Evolutionary conservation across 1,140 invertebrate species (phyloP), one percentile per base, ranked within the genome.

Genomic region (Heliconius himera): DNA sequence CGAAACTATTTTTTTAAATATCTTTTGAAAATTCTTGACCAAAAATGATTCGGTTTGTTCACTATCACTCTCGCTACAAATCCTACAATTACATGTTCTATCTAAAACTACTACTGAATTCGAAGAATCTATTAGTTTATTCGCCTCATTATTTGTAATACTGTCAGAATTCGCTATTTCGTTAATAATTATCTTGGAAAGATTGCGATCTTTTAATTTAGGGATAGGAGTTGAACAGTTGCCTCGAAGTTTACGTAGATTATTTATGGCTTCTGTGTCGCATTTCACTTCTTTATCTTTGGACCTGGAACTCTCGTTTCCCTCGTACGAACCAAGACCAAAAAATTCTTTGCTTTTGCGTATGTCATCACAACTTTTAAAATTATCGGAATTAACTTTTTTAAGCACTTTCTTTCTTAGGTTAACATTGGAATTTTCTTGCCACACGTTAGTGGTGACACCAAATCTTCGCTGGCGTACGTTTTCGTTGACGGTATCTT

Each of bases 51-150:
- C 86, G 5, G 70, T 82, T 74, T 84, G 81, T 72, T 85, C 82
- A 9, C 74, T 83, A 18, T 84, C 84, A 29, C 84, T 86, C 13
- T 89, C 88, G 22, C 81, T 89, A 93, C 92, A 93, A 84, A 93
- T 92, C 76, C 85, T 86, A 90, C 93, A 94, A 79, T 90, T 86
- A 89, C 93, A 93, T 83, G 84, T 87, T 81, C 84, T 91, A 86
- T 84, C 87, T 87, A 87, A 74, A 75, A 87, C 89, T 88, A 87
- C 89, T 88, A 91, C 83, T 85, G 83, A 82, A 88, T 87, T 89
- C 81, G 91, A 89, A 89, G 85, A 83, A 81, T 82, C 80, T 78
- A 83, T 78, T 83, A 74, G 71, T 56, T 70, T 38, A 81, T 76
- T 73, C 11, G 71, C 79, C 80, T 83, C 78, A 74, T 78, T 60